A percentile compares a stretch with the other conserved stretches of the same genome.
phyloP scores from a whole-genome alignment of 2,888 invertebrate genomes.

The Rotaria magnacalcarata region DNA sequence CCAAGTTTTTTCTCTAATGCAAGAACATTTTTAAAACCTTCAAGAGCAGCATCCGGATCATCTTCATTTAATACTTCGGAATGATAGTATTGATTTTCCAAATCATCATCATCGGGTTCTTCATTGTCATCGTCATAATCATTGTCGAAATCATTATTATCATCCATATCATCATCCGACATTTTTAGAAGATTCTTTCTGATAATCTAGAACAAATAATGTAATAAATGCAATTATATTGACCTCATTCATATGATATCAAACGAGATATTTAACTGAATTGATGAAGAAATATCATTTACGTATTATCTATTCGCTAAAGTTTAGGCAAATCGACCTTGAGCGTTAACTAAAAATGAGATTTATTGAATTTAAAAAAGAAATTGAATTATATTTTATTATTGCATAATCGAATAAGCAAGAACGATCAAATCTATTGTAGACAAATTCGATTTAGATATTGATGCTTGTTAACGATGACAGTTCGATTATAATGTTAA shows the following conservation, averaged over 20 bases:
- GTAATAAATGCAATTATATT: background rate
- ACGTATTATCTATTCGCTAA: too few relatives aligned
- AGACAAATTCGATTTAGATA: too few relatives aligned
- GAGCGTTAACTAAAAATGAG: too few relatives aligned
- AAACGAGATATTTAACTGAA: too few relatives aligned
- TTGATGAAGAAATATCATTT: too few relatives aligned
- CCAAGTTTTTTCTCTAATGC: constrained; percentile 72
- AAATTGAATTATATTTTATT: too few relatives aligned
- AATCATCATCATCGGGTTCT: constrained; percentile 80
- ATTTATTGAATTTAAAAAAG: too few relatives aligned
- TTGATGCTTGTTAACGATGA: too few relatives aligned
- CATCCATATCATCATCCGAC: constrained; percentile 44
- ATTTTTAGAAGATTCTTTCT: constrained; percentile 2
- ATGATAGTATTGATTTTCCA: constrained; percentile 99
- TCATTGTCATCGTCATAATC: background rate
- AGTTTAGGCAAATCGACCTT: too few relatives aligned
- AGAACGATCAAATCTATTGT: too few relatives aligned
- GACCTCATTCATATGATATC: background rate
- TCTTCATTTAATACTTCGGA: constrained; percentile 96
- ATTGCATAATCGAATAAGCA: too few relatives aligned
- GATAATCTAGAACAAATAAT: background rate
- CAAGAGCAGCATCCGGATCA: constrained; percentile 81
- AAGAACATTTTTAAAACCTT: constrained; percentile 70
- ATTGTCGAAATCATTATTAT: constrained; percentile 31
- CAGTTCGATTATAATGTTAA: too few relatives aligned